phyloP scores from a whole-genome alignment of 64 coral and sea anemone genomes.

The Montipora efflorescens region DNA sequence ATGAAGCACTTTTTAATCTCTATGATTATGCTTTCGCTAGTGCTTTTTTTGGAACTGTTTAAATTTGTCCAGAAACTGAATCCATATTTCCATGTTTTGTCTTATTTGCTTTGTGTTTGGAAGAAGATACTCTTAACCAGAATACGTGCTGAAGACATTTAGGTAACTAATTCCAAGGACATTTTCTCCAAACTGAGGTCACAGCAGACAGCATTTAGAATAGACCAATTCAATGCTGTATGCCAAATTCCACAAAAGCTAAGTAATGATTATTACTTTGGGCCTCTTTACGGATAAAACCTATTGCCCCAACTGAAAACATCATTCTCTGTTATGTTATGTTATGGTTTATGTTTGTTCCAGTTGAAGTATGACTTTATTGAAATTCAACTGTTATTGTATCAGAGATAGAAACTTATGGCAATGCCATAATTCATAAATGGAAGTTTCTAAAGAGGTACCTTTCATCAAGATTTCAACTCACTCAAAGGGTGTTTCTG shows the following conservation, averaged over 20 bases:
- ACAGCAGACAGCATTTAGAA: no score
- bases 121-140: no score
- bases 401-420: not conserved
- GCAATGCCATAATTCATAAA: not conserved
- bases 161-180: no score
- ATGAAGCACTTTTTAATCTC: slow-evolving; percentile 66
- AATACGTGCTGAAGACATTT: no score
- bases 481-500: not conserved
- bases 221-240: no score
- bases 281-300: not conserved
- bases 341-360: slow-evolving; percentile 6
- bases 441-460: not conserved
- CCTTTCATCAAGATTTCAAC: not conserved
- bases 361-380: not conserved
- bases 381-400: not conserved
- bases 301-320: not conserved
- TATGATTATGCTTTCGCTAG: slow-evolving; percentile 73
- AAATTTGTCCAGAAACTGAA: not conserved
- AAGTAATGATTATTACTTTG: slow-evolving; percentile 5
- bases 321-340: not conserved
- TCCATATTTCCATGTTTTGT: not conserved
- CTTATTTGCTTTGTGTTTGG: no score
- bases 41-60: slow-evolving; percentile 69
- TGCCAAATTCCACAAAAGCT: not conserved
- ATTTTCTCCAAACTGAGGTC: no score